Percentiles rank a stretch among this genome's conserved stretches.
Evolutionary conservation across 2,888 invertebrate genomes (phyloP).

Genomic region (Harpalus rubripes): DNA sequence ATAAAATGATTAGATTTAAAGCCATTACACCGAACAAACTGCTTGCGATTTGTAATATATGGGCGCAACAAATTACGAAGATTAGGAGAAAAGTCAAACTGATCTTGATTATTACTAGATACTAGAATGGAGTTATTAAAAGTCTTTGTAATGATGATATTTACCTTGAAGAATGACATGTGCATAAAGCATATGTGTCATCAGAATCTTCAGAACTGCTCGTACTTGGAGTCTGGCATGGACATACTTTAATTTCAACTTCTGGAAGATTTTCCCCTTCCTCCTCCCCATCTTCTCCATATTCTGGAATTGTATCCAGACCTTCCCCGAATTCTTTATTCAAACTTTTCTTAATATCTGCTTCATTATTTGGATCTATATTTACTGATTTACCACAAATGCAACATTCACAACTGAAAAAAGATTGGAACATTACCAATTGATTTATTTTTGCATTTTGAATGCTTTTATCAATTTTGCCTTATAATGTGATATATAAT

Average conservation of each 20-base stretch:
- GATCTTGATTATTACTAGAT: no score
- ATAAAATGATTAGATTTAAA: no score
- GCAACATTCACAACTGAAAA: slow-evolving; percentile 28
- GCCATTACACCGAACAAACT: no score
- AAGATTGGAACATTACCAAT: background rate
- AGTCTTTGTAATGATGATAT: no score
- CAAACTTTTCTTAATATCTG: background rate
- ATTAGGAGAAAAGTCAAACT: no score
- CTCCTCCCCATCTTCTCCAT: background rate
- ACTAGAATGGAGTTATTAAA: no score
- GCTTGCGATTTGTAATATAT: no score
- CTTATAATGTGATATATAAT: no score
- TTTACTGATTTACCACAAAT: slow-evolving; percentile 19
- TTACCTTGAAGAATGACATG: no score
- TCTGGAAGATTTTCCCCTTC: background rate
- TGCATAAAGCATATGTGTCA: background rate
- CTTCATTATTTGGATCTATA: background rate
- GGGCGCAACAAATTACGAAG: no score
- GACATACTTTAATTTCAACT: background rate
- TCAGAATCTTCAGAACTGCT: background rate
- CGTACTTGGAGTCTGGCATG: background rate
- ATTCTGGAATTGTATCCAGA: background rate
- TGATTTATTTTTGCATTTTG: no score
- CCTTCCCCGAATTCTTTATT: background rate
- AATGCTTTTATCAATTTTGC: no score